A percentile compares a stretch with the other conserved stretches of the same genome.
Conservation (phyloP, 1,140 invertebrate genomes). For the Macrobrachium nipponense region DNA sequence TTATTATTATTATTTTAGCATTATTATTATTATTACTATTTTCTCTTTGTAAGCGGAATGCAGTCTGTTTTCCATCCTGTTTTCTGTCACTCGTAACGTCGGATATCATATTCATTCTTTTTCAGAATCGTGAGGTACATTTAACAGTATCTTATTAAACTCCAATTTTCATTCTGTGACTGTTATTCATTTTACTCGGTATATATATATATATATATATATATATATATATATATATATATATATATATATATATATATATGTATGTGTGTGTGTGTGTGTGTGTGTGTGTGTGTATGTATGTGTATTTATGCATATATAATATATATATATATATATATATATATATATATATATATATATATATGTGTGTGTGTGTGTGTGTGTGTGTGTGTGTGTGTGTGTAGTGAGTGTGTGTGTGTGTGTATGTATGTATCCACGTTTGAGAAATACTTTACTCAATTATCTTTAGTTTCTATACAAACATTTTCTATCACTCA, state of each 20-base stretch:
- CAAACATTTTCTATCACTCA: too few species aligned
- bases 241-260: neutral
- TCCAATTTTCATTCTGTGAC: too few species aligned
- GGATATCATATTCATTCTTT: too few species aligned
- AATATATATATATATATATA: constrained; percentile 16
- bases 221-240: neutral
- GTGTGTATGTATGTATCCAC: neutral
- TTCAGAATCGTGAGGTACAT: too few species aligned
- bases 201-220: neutral
- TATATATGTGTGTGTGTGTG: neutral
- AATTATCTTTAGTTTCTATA: too few species aligned
- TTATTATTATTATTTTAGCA: too few species aligned
- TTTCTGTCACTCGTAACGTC: too few species aligned
- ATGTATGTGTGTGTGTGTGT: neutral
- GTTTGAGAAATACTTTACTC: too few species aligned
- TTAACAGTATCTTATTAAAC: too few species aligned
- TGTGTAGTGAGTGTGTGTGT: neutral
- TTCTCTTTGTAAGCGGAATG: too few species aligned
- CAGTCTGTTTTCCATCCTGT: too few species aligned
- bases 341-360: constrained; percentile 20
- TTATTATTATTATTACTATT: too few species aligned
- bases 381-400: neutral
- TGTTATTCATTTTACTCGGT: neutral
- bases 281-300: neutral
- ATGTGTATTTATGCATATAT: neutral